Evolutionary conservation across 2,113 vertebrate species (phyloP), one percentile per base, ranked within the genome.

Genomic region (Epinephelus fuscoguttatus): DNA sequence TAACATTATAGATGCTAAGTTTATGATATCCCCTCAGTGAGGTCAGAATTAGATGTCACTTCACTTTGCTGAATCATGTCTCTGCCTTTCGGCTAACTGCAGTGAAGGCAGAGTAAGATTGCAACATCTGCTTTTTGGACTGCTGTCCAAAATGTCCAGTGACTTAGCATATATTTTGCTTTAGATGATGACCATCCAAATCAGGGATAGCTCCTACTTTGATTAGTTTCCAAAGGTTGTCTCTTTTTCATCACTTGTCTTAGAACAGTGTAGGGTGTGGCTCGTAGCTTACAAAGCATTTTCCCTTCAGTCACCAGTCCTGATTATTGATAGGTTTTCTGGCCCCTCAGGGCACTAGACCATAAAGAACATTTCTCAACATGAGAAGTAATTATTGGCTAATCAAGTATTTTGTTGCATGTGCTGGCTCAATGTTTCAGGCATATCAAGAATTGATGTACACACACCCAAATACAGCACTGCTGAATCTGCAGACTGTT

Each of bases 1-100:
- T 8, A 3, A 37, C 25, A 33, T 13, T 4, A 4, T 61, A 49
- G 19, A 55, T 40, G 11, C 14, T 40, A 1, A 23, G 40, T 7
- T 13, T 62, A 30, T 21, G 23, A 23, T 55, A 53, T 18, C 27
- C 27, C 27, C 27, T 27, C 2, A 40, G 19, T 1, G 18, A 13
- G 9, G 25, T 57, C 52, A n/a, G 6, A 57, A 42, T 12, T 6
- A 45, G 14, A 68, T 14, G 6, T 30, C 30, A 30, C 30, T 30
- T 42, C 21, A 15, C 11, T 72, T 19, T 53, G 69, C 69, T 61
- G 69, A 68, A 17, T 73, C 47, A 23, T 56, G 57, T 23, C 7
- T 59, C 15, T 4, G 21, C 37, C 57, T 49, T 57, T 63, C 14
- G 4, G 3, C 17, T 15, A n/a, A 27, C 30, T 83, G 18, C 64